Conservation (phyloP, 1,140 invertebrate genomes). For the Melanaphis sacchari region DNA sequence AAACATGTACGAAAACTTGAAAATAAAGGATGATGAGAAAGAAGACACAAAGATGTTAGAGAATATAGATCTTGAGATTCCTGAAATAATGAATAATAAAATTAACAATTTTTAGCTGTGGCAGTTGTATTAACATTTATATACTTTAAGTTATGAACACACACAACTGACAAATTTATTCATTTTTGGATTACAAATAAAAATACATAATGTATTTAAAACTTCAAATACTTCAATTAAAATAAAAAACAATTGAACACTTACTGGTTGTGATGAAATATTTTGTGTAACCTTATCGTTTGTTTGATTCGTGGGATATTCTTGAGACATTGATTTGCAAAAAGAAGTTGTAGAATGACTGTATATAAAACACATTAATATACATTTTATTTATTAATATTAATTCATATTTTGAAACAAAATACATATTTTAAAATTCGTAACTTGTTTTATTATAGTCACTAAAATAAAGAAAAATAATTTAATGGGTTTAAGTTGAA, state of each 20-base stretch:
- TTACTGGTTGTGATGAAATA: background rate
- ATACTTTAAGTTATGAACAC: background rate
- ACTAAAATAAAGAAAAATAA: background rate
- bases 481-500: background rate
- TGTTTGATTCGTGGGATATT: background rate
- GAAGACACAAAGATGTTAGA: slow-evolving; percentile 94
- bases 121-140: background rate
- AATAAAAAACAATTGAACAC: background rate
- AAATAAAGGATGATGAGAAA: slow-evolving; percentile 99
- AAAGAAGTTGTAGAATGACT: slow-evolving; percentile 37
- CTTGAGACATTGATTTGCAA: slow-evolving; percentile 23
- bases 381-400: too few species aligned
- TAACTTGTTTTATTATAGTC: background rate
- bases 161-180: background rate
- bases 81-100: slow-evolving; percentile 67
- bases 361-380: background rate
- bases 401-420: background rate
- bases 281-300: background rate
- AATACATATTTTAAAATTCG: background rate
- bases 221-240: background rate
- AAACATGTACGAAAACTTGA: slow-evolving; percentile 97
- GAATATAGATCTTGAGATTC: slow-evolving; percentile 82
- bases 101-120: slow-evolving; percentile 54
- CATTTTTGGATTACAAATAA: background rate
- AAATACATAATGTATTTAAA: background rate